Percentiles rank a stretch among this genome's conserved stretches.
phyloP scores from a whole-genome alignment of 2,797 vertebrate species.

The Eidolon dupreanum region DNA sequence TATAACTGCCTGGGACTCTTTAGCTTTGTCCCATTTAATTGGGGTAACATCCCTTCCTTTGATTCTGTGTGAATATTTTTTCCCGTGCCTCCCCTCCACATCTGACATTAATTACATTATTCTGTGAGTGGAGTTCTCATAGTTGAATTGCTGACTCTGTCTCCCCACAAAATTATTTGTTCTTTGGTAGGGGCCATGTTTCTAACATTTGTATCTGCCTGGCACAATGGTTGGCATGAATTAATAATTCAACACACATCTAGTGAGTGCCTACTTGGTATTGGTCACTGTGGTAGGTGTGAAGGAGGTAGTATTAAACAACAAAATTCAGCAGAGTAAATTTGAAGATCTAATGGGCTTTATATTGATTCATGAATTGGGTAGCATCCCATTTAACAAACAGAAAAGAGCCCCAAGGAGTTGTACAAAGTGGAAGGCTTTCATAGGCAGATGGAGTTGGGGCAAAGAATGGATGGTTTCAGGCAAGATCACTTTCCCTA shows the following conservation, averaged over 20 bases:
- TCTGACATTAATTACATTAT: background rate
- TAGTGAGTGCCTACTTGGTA: background rate
- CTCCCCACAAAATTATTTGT: background rate
- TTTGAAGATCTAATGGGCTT: background rate
- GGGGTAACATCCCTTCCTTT: background rate
- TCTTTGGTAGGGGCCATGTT: background rate
- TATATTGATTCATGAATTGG: background rate
- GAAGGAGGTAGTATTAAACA: background rate
- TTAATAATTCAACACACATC: background rate
- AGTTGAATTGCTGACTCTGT: background rate
- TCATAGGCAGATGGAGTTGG: background rate
- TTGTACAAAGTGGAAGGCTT: background rate
- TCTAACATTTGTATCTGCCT: background rate
- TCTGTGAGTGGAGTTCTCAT: background rate
- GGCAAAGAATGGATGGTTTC: background rate
- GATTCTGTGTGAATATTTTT: background rate
- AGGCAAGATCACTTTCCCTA: background rate
- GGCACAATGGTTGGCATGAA: background rate
- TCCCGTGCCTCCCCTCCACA: background rate
- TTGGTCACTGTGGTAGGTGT: background rate
- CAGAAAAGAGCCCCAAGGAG: background rate
- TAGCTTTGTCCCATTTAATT: background rate
- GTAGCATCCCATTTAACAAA: background rate
- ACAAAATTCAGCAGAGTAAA: background rate
- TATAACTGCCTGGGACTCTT: background rate